Percentiles rank a stretch among this genome's conserved stretches.
These are phyloP conservation scores for Ictidomys tridecemlineatus DNA, from an alignment of 2,113 vertebrate species.

Conservation along the genomic window DNA sequence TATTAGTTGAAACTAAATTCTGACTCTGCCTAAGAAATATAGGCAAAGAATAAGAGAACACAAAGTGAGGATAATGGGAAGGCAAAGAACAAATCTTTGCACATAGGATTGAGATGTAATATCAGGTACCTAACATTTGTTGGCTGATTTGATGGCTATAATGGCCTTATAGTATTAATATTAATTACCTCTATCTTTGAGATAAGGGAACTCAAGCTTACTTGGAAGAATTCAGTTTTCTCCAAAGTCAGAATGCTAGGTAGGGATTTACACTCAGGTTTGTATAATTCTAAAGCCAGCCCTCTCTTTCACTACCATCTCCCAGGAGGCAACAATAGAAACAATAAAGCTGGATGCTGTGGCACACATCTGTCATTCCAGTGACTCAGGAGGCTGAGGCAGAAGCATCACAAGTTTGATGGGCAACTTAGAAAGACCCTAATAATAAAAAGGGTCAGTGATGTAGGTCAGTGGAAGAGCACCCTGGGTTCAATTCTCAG, in stretches of 20 bases:
- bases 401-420: no score
- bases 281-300: constrained; percentile 35
- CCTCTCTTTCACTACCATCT: constrained; percentile 36
- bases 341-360: not conserved
- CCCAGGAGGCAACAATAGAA: constrained; percentile 50
- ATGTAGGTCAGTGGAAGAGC: no score
- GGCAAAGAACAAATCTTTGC: not conserved
- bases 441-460: no score
- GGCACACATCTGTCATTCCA: no score
- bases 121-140: not conserved
- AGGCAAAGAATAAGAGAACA: not conserved
- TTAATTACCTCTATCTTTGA: not conserved
- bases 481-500: no score
- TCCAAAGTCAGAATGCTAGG: not conserved
- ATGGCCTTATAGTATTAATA: not conserved
- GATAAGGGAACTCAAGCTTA: not conserved
- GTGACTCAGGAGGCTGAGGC: no score
- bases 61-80: not conserved
- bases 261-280: constrained; percentile 30
- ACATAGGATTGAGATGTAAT: not conserved
- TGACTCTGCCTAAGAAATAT: not conserved
- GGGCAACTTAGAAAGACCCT: no score
- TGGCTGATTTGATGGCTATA: not conserved
- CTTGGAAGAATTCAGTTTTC: not conserved
- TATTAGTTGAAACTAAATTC: constrained; percentile 26